Percentiles rank a stretch among this genome's conserved stretches.
These are phyloP conservation scores for Sebastes minor DNA, from an alignment of 2,797 vertebrate species.

Conservation along the genomic window DNA sequence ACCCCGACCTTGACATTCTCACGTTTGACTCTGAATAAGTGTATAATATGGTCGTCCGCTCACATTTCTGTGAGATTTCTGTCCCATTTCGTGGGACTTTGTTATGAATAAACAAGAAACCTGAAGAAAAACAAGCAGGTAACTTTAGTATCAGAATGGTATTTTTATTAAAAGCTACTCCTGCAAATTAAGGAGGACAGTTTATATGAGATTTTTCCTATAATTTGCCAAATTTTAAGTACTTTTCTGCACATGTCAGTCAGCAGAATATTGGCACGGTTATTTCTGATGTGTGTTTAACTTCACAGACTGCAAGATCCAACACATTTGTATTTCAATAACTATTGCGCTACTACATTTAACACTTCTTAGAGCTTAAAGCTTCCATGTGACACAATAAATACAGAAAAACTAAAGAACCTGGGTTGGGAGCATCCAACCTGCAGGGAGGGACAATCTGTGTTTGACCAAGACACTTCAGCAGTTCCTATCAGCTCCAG, in stretches of 20 bases:
- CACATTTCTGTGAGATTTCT: not conserved
- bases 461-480: constrained; percentile 66
- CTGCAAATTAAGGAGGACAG: not conserved
- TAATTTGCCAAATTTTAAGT: not conserved
- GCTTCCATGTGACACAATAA: constrained; percentile 17
- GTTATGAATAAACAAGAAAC: not conserved
- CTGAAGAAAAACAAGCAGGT: not conserved
- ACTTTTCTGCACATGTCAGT: not conserved
- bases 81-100: too few relatives aligned
- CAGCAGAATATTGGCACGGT: not conserved
- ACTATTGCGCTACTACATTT: not conserved
- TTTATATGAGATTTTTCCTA: not conserved
- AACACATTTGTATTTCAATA: not conserved
- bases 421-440: constrained; percentile 32
- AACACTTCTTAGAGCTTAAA: not conserved
- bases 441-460: constrained; percentile 51
- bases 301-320: not conserved
- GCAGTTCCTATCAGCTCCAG: constrained; percentile 64
- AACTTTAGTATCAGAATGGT: not conserved
- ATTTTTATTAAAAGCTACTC: not conserved
- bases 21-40: not conserved
- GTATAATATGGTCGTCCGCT: not conserved
- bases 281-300: not conserved
- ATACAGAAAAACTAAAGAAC: constrained; percentile 30
- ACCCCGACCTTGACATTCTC: not conserved